phyloP scores from a whole-genome alignment of 2,888 invertebrate genomes.

The Hecatera dysodea region DNA sequence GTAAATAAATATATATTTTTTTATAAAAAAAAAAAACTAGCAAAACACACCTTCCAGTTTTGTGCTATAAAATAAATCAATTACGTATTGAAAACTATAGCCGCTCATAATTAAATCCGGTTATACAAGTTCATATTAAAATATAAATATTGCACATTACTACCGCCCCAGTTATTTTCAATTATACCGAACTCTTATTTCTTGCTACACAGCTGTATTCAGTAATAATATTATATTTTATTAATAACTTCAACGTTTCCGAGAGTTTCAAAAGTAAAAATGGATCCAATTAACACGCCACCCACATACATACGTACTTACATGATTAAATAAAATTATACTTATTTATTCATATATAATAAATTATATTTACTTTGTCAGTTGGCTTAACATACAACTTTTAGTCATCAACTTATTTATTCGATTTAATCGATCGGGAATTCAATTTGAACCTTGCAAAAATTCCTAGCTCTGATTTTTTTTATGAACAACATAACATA shows the following conservation, averaged over 20 bases:
- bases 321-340: not conserved
- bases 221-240: slow-evolving; percentile 11
- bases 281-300: not conserved
- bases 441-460: no score
- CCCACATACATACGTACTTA: not conserved
- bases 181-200: not conserved
- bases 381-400: no score
- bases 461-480: no score
- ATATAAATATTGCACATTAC: not conserved
- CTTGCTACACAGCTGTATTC: not conserved
- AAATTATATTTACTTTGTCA: no score
- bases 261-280: not conserved
- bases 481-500: no score
- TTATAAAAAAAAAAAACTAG: not conserved
- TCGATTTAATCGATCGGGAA: no score
- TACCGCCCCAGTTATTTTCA: slow-evolving; percentile 8
- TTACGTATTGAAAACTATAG: not conserved
- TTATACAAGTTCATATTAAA: not conserved
- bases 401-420: no score
- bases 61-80: no score
- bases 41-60: not conserved
- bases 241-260: not conserved
- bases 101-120: not conserved
- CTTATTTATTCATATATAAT: no score
- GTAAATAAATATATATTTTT: not conserved